Evolutionary conservation across 2,113 vertebrate genomes (phyloP), one percentile per base, ranked within the genome.

Genomic region (Dascyllus trimaculatus): DNA sequence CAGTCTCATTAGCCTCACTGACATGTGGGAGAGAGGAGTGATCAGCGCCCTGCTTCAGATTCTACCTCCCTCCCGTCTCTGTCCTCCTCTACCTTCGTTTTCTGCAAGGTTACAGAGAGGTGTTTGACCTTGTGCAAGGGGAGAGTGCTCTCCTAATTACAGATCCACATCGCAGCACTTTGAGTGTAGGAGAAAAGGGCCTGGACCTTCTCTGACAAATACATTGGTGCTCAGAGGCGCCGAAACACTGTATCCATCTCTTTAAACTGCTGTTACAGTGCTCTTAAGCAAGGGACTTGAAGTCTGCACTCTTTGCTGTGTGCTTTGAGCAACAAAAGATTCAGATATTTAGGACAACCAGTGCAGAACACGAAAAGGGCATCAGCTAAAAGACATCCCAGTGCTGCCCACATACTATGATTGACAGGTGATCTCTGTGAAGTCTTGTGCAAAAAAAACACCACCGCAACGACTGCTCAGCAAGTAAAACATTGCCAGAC

Each of bases 1-100:
- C 83, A 65, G 54, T 85, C 81, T 87, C 72, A 89, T 91, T 89
- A 88, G 82, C 89, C 82, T 71, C 68, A n/a, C 78, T 84, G 81
- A 85, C 70, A 74, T 56, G 77, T 85, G 65, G 80, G 89, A 85
- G 82, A 71, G 69, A 85, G 22, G 71, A 83, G 71, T 59, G 75
- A 86, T 88, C 74, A 32, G 71, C 52, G 70, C 19, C 43, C 81
- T 69, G 56, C 75, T 81, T 66, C 64, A 71, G 32, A 71, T 60
- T 58, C 75, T 78, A 71, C 22, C 67, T 69, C 59, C 48, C 17
- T 2, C 58, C 25, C 7, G n/a, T 63, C 65, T 75, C 25, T 6
- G 29, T 35, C 63, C 52, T 57, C 61, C 43, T 64, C 68, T 45
- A 43, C 56, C 71, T 69, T 78, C 56, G 64, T 75, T 73, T 74